Evolutionary conservation across 2,888 invertebrate genomes (phyloP), one percentile per base, ranked within the genome.

Genomic region (Quadriops clusia): DNA sequence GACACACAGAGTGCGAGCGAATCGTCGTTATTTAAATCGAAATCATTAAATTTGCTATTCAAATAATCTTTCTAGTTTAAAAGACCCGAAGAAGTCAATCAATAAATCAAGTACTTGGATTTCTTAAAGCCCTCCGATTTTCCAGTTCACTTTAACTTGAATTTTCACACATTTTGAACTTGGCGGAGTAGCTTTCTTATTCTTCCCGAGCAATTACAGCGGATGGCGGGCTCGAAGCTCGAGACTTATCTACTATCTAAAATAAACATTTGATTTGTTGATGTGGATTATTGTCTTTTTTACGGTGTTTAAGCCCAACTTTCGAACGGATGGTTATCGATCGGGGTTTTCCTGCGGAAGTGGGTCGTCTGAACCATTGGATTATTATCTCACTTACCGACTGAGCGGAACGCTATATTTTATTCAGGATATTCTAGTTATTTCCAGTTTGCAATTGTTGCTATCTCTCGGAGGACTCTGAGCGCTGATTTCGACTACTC

Each of bases 341-440:
- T n/a, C n/a, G n/a, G n/a, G n/a, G n/a, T n/a, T n/a, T n/a, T n/a
- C n/a, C n/a, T n/a, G n/a, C 9, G 40, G 48, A 50, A 49, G 44
- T 49, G 45, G 48, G 48, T 47, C 49, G 47, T 39, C 44, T 41
- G 40, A 47, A 36, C 46, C 46, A 46, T 43, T 44, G 46, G 49
- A 52, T 53, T 47, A 51, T 53, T 51, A 53, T 53, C 48, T 49
- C 46, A 49, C 46, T 47, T 47, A 47, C 48, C 41, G 44, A 46
- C 45, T 45, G 45, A 49, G 46, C 46, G 49, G 47, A 50, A 49
- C 45, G 49, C 48, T 47, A 51, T 51, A 53, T 54, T 53, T 55
- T 53, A 54, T 54, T 51, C 52, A 47, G 49, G 49, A 49, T 53
- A 49, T 54, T 49, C 51, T 42, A 44, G 49, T 49, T 49, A 51